Evolutionary conservation across 1,140 invertebrate species (phyloP).

Genomic region (Drosophila virilis): DNA sequence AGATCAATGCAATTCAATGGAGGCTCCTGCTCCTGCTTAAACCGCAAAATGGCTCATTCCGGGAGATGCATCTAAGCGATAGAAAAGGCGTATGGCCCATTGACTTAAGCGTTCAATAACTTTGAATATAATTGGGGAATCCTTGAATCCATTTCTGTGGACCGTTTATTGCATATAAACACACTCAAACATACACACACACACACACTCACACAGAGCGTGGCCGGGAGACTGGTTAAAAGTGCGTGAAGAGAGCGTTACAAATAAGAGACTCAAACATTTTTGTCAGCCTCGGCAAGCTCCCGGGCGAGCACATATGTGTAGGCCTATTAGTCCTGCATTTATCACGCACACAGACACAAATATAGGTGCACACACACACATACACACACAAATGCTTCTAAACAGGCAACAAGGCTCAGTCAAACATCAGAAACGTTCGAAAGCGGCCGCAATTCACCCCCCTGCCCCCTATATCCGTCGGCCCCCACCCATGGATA

Average conservation of each 20-base stretch:
- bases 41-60: no score
- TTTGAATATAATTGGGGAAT: slow-evolving; percentile 22
- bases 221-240: slow-evolving; percentile 27
- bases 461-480: background rate
- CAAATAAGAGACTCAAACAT: slow-evolving; percentile 36
- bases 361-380: background rate
- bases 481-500: slow-evolving; percentile 18
- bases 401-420: slow-evolving; percentile 61
- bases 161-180: background rate
- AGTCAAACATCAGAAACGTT: slow-evolving; percentile 73
- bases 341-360: background rate
- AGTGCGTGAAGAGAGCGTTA: slow-evolving; percentile 35
- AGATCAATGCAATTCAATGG: no score
- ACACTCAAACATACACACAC: no score
- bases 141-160: background rate
- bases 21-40: no score
- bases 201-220: no score
- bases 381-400: slow-evolving; percentile 35
- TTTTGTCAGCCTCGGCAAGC: slow-evolving; percentile 6
- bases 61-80: no score
- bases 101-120: slow-evolving; percentile 29
- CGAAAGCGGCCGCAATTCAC: slow-evolving; percentile 38
- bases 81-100: background rate
- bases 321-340: slow-evolving; percentile 21
- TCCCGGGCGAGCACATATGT: slow-evolving; percentile 4